Percentiles rank a stretch among this genome's conserved stretches.
Conservation (phyloP, 2,888 invertebrate species). For the Heliconius sara region DNA sequence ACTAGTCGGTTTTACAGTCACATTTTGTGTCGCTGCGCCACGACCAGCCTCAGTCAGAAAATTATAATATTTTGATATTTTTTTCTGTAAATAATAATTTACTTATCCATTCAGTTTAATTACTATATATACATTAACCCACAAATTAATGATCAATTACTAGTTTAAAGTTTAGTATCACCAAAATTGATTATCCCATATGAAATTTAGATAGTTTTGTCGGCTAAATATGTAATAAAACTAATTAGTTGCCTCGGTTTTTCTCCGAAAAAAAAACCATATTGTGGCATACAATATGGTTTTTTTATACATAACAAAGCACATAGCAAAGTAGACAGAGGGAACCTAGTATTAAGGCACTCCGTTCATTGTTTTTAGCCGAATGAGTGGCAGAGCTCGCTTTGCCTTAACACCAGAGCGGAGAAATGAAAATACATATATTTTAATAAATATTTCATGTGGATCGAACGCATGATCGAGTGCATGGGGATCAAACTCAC, state of each 20-base stretch:
- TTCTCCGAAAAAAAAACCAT: too few relatives aligned
- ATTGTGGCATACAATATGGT: neutral
- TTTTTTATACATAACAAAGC: neutral
- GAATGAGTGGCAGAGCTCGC: neutral
- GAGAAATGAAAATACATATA: neutral
- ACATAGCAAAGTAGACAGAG: neutral
- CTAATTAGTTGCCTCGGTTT: neutral
- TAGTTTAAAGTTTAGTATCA: slow-evolving; percentile 21
- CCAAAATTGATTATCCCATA: slow-evolving; percentile 16
- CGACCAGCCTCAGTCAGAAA: too few relatives aligned
- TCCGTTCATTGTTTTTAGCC: neutral
- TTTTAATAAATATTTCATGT: too few relatives aligned
- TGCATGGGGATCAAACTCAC: too few relatives aligned
- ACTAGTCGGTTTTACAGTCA: too few relatives aligned
- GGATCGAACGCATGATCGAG: too few relatives aligned
- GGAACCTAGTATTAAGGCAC: neutral
- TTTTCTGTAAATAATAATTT: neutral
- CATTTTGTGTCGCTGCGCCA: too few relatives aligned
- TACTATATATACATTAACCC: neutral
- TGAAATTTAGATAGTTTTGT: slow-evolving; percentile 24
- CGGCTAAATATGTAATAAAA: neutral
- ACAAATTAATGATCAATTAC: slow-evolving; percentile 13
- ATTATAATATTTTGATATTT: too few relatives aligned
- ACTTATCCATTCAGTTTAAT: neutral
- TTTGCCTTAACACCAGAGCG: neutral